Base-by-base conservation (phyloP, 2,113 vertebrate species). In the Emydura subglobosa region DNA sequence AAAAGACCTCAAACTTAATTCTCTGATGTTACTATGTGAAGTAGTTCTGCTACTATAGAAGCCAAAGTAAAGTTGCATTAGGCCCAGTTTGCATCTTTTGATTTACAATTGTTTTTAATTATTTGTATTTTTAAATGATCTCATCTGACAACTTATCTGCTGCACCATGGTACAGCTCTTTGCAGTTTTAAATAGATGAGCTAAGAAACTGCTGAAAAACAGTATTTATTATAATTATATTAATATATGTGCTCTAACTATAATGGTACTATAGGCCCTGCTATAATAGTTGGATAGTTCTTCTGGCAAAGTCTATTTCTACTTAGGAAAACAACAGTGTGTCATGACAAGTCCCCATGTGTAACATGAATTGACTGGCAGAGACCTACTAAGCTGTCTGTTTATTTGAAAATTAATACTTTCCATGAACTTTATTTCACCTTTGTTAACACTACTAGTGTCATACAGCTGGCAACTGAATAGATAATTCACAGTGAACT, bases 401-500 rank as follows among this genome's bases (percentile, higher is more conserved):
- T 0, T 72, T 90, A 50, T 92, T 92, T 10, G 1, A 89, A 94
- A 96, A 95, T 84, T 5, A 93, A 87, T 91, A 87, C 21, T 92
- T 96, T 79, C 49, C 44, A 72, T 94, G 80, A 95, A 90, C 74
- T 89, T 96, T 83, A 88, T 78, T 95, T 92, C 80, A 94, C 81
- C 78, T 79, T 2, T 42, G 31, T 72, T 94, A 91, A 86, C 2
- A 39, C 25, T 68, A 65, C 14, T 68, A 54, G 55, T 14, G 42
- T 93, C 51, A 92, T 55, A 90, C 25, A 91, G 61, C 10, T 7
- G 2, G 22, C 10, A 92, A 92, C 82, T 82, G 1, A 91, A 57
- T 6, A 61, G 86, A 79, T 84, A 94, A 78, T 44, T 24, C 7
- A 80, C 17, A 89, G 5, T 39, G 86, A 92, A 90, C 25, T 3